Conservation (phyloP, 2,113 vertebrate genomes). For the Amazona vittata region DNA sequence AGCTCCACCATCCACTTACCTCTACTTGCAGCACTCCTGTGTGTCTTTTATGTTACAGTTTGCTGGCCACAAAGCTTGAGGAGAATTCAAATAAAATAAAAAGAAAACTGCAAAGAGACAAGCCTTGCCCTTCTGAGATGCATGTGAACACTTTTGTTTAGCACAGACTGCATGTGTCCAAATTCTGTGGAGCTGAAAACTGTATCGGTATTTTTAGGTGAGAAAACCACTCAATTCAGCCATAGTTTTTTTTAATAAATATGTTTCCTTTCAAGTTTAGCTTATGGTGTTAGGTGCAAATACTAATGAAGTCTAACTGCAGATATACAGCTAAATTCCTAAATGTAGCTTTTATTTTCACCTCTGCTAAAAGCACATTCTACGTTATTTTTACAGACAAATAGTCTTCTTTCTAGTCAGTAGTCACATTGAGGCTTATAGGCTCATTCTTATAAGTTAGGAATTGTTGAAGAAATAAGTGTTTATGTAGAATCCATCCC, state of each 20-base stretch:
- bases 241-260: background rate
- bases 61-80: background rate
- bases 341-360: background rate
- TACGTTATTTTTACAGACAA: background rate
- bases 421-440: background rate
- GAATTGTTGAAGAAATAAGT: constrained; percentile 39
- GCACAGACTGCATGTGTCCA: background rate
- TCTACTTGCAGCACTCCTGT: background rate
- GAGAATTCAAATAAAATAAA: background rate
- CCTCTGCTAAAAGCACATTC: background rate
- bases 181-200: background rate
- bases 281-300: background rate
- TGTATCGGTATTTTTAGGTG: background rate
- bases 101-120: background rate
- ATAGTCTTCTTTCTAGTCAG: background rate
- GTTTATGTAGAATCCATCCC: constrained; percentile 20
- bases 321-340: constrained; percentile 7
- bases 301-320: background rate
- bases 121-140: background rate
- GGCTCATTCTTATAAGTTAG: background rate
- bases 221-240: background rate
- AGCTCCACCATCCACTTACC: background rate
- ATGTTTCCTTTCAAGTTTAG: background rate
- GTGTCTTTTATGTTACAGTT: background rate
- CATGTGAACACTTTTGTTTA: fast-evolving